Base-by-base conservation (phyloP, 2,888 invertebrate genomes). In the Anthophora plumipes region DNA sequence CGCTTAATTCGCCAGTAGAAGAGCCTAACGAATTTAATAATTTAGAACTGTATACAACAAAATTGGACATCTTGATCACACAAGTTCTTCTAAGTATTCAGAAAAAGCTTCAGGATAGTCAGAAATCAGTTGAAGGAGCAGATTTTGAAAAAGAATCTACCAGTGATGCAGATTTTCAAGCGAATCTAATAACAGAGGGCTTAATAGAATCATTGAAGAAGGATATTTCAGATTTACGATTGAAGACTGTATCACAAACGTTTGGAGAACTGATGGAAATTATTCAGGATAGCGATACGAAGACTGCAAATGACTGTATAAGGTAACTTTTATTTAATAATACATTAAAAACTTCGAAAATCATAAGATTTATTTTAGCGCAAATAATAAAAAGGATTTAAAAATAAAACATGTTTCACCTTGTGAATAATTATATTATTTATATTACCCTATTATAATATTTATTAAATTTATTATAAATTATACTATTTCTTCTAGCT, bases 101-200 rank as follows among this genome's bases (percentile, higher is more conserved):
- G 90, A 95, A 94, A 83, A 93, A 96, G 37, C 95, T 94, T 82
- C 96, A 96, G 89, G 94, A 94, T 1, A 76, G 22, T n/a, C 41
- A 17, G n/a, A 73, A 89, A 37, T 88, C 93, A 90, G 75, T 92
- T 92, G 94, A 89, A 93, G 72, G 89, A 93, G 22, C 90, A 91
- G 11, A 90, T 93, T 80, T 85, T 39, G 89, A 93, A 8, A 88
- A 85, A 75, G 90, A 89, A 31, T 94, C 94, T 3, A 85, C 81
- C 69, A 91, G 89, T 22, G 94, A 94, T 31, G 31, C 4, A 73
- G 86, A 59, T 54, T 89, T 95, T 14, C 94, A 95, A 91, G 95
- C 96, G 25, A 95, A 95, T 88, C 96, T 96, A 93, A 94, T 98
- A 61, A 97, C 96, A 87, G 94, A 95, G 73, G 94, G 95, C 86